phyloP scores from a whole-genome alignment of 2,113 vertebrate genomes.

The Urocolius indicus region DNA sequence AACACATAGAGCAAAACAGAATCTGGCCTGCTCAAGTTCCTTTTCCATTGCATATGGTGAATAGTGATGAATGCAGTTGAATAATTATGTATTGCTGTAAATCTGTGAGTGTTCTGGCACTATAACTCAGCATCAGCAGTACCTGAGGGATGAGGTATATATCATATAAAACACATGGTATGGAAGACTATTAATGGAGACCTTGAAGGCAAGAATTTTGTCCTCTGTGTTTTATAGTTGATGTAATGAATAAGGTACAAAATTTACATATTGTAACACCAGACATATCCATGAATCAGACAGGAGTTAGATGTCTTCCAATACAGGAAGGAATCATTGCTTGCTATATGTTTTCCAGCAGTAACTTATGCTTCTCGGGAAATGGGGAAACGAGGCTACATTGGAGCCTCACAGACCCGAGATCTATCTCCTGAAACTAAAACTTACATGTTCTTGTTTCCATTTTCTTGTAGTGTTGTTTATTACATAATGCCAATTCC shows the following conservation, averaged over 20 bases:
- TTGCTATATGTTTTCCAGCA: neutral
- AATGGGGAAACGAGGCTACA: neutral
- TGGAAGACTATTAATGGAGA: neutral
- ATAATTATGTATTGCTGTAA: neutral
- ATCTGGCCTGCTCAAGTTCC: neutral
- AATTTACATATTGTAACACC: neutral
- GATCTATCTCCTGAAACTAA: neutral
- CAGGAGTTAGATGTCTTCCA: neutral
- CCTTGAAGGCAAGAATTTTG: neutral
- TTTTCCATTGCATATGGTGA: neutral
- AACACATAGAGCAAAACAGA: neutral
- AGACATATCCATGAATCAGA: neutral
- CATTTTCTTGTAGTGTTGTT: neutral
- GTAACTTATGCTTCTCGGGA: neutral
- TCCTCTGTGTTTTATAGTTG: neutral
- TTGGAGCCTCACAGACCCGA: neutral
- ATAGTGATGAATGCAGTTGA: neutral
- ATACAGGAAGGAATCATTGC: neutral
- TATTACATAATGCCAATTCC: neutral
- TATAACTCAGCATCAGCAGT: neutral
- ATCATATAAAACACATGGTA: accelerated
- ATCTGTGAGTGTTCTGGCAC: neutral
- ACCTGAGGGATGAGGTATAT: neutral
- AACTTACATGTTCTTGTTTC: neutral
- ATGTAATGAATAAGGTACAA: neutral